phyloP scores from a whole-genome alignment of 2,113 vertebrate species.

The Halichoeres trimaculatus region DNA sequence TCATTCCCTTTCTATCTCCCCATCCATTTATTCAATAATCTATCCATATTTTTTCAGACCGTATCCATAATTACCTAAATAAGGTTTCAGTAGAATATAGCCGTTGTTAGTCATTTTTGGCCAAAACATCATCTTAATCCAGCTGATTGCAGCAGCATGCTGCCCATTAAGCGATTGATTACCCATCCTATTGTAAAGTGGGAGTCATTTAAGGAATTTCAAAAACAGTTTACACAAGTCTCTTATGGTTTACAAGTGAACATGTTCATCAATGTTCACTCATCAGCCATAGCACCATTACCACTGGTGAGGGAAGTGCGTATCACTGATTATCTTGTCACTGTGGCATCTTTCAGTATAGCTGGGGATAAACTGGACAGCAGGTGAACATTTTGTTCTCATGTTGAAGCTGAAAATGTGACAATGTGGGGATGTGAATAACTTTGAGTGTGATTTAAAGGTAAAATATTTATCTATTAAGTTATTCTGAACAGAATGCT shows the following conservation, averaged over 20 bases:
- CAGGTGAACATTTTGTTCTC: no score
- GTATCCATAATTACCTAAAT: no score
- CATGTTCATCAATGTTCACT: not conserved
- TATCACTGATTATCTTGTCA: no score
- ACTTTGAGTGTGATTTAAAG: no score
- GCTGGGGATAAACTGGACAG: no score
- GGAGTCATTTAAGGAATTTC: not conserved
- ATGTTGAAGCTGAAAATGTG: no score
- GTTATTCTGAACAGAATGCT: no score
- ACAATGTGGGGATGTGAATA: no score
- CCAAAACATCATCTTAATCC: not conserved
- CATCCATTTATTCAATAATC: no score
- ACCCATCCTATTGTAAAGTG: not conserved
- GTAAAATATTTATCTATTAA: no score
- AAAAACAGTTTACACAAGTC: not conserved
- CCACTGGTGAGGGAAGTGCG: not conserved
- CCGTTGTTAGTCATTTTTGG: constrained; percentile 8
- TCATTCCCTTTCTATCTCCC: not conserved
- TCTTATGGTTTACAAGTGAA: not conserved
- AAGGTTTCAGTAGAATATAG: not conserved
- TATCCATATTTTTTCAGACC: not conserved
- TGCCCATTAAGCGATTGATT: not conserved
- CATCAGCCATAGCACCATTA: not conserved
- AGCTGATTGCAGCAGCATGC: not conserved
- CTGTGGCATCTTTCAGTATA: no score